Evolutionary conservation across 2,113 vertebrate species (phyloP).

Genomic region (Nycticorax nycticorax): DNA sequence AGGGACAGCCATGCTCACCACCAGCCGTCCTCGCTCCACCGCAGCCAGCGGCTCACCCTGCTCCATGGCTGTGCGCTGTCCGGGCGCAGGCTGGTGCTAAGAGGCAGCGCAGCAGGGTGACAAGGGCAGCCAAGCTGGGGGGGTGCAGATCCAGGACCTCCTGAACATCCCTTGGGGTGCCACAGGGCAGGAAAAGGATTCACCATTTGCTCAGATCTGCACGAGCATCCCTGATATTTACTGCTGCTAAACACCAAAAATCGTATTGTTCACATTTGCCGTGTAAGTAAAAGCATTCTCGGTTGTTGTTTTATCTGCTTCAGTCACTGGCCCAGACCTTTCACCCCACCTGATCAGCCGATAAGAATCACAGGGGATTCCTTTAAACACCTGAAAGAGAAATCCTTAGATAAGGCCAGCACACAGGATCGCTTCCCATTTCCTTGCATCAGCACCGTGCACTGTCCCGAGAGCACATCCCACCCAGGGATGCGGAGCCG

Average conservation of each 20-base stretch:
- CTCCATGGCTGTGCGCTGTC: fast-evolving
- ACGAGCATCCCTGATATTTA: neutral
- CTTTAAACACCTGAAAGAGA: neutral
- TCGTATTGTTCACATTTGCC: neutral
- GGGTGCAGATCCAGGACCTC: neutral
- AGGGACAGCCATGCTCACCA: neutral
- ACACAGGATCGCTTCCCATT: neutral
- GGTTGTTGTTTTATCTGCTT: neutral
- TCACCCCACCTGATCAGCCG: neutral
- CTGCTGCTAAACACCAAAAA: neutral
- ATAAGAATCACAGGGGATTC: neutral
- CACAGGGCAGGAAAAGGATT: neutral
- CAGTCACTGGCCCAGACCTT: neutral
- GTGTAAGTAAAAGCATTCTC: neutral
- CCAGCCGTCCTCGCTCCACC: neutral
- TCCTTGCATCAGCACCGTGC: neutral
- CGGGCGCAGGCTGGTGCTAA: neutral
- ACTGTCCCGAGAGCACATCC: neutral
- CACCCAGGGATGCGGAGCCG: neutral
- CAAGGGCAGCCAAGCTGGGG: neutral
- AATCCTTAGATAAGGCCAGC: neutral
- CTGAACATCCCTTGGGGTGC: neutral
- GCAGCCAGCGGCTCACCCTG: neutral
- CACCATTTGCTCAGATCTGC: neutral
- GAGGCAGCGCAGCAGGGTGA: neutral